phyloP scores from a whole-genome alignment of 1,140 invertebrate genomes.

The Hylaeus anthracinus region DNA sequence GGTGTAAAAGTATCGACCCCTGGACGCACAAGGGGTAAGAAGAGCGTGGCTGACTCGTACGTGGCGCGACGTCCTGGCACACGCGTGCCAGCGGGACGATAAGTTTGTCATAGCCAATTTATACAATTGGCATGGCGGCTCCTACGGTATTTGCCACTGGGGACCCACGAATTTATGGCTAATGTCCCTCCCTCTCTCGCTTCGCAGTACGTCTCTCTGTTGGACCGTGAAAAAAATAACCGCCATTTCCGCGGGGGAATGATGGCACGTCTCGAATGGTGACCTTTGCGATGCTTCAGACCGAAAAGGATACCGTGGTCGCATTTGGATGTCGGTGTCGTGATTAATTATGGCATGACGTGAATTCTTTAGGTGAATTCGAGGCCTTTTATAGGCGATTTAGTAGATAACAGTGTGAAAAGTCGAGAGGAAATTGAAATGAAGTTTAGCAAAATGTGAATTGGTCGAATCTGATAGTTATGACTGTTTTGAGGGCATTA shows the following conservation, averaged over 20 bases:
- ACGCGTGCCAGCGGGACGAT: slow-evolving; percentile 66
- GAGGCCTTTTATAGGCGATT: too few relatives aligned
- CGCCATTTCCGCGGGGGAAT: slow-evolving; percentile 29
- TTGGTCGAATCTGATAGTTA: too few relatives aligned
- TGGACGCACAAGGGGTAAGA: slow-evolving; percentile 4
- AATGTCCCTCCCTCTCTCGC: slow-evolving; percentile 59
- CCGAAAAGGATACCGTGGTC: background rate
- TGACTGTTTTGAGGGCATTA: too few relatives aligned
- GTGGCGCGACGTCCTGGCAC: slow-evolving; percentile 9
- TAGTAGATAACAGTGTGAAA: too few relatives aligned
- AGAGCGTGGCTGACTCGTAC: background rate
- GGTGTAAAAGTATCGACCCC: slow-evolving; percentile 61
- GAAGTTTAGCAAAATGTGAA: too few relatives aligned
- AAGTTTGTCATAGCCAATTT: slow-evolving; percentile 82
- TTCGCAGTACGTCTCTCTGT: slow-evolving; percentile 11
- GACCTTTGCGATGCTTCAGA: slow-evolving; percentile 27
- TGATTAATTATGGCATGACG: background rate
- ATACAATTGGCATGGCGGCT: slow-evolving; percentile 75
- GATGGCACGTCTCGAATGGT: slow-evolving; percentile 29
- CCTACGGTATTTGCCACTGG: slow-evolving; percentile 75
- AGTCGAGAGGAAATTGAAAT: too few relatives aligned
- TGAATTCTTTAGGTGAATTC: background rate
- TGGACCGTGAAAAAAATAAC: slow-evolving; percentile 47
- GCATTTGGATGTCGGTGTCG: background rate
- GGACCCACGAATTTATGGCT: slow-evolving; percentile 78